phyloP scores from a whole-genome alignment of 2,113 vertebrate genomes.

The Chloroceryle aenea region DNA sequence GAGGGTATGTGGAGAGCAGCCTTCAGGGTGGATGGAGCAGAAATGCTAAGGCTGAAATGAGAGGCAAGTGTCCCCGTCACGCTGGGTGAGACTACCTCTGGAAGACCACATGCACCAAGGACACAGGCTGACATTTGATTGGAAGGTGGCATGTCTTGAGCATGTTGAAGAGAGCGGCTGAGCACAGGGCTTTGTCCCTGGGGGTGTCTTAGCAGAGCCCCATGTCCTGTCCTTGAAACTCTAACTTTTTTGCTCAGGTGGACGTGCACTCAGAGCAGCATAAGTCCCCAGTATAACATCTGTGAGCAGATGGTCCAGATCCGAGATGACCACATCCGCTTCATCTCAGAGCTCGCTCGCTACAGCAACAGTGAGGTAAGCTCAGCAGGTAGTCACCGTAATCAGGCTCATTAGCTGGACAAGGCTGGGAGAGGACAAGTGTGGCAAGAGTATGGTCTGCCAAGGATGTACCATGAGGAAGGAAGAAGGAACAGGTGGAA shows the following conservation, averaged over 20 bases:
- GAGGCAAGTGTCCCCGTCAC: background rate
- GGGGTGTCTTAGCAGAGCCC: background rate
- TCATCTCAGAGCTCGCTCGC: slow-evolving; percentile 97
- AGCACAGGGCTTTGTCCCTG: background rate
- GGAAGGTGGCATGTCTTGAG: background rate
- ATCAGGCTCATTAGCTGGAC: accelerated
- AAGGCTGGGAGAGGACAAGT: background rate
- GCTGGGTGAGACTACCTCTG: background rate
- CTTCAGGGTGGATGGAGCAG: background rate
- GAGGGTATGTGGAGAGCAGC: background rate
- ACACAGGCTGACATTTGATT: background rate
- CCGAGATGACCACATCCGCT: slow-evolving; percentile 98
- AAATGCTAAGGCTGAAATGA: background rate
- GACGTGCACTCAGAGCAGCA: slow-evolving; percentile 98
- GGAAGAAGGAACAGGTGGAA: background rate
- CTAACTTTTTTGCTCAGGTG: slow-evolving; percentile 83
- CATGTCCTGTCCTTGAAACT: background rate
- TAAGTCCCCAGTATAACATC: slow-evolving; percentile 99
- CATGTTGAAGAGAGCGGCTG: background rate
- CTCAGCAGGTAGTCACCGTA: accelerated
- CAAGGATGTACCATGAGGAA: background rate
- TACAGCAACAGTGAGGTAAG: slow-evolving; percentile 98
- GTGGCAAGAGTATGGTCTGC: background rate
- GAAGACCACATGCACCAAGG: background rate
- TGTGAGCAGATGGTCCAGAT: slow-evolving; percentile 99